Base-by-base conservation (phyloP, 2,888 invertebrate species). In the Apamea anceps region DNA sequence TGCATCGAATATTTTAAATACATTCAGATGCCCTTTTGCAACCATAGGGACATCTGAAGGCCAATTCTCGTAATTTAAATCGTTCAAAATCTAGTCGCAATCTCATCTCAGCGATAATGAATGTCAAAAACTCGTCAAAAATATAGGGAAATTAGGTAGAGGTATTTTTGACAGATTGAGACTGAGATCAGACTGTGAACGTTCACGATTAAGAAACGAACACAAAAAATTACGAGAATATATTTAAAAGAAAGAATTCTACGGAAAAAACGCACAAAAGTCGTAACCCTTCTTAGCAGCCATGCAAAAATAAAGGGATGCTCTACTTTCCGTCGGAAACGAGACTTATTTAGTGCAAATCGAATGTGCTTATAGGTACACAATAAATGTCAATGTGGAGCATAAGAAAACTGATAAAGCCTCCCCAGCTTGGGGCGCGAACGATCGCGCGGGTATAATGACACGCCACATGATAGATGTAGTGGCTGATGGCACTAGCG, bases 401-500 rank as follows among this genome's bases (percentile, higher is more conserved):
- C 63, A 75, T 62, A 73, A 62, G 77, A 85, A 79, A 79, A 75
- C 75, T 82, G 87, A 82, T 85, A 80, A 81, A 78, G 57, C 78
- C 62, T 67, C 75, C 54, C 32, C 37, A 37, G 81, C 48, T 77
- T 28, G 70, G 82, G 79, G 83, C 75, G 80, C 75, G 79, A 78
- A 75, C 66, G 80, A 54, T 75, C 77, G 73, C 76, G 57, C 76
- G 75, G 67, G 65, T 76, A 75, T 89, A 87, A 89, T 82, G 85
- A 80, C 80, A 83, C 66, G 68, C 65, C 71, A 74, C 75, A 81
- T 88, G 88, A 89, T 79, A 85, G 72, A 88, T 89, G 80, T 77
- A 80, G 79, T 77, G 70, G 72, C 73, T 89, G 84, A 87, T 85
- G 81, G 88, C 77, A 84, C 81, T 67, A 81, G 71, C 75, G 79